Evolutionary conservation across 2,888 invertebrate species (phyloP).

Genomic region (Anorthoa munda): DNA sequence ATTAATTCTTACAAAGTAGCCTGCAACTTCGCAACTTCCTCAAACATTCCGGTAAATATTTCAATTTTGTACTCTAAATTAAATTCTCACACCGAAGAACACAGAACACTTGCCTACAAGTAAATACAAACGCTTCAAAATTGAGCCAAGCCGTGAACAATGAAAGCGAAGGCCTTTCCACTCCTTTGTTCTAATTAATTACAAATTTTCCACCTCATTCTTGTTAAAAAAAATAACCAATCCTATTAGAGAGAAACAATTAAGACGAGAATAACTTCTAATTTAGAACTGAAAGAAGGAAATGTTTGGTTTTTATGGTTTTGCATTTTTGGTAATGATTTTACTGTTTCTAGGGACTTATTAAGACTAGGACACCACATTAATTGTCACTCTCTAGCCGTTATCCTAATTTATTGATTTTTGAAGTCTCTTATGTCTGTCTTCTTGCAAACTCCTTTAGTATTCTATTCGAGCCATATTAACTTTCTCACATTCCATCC

Average conservation of each 20-base stretch:
- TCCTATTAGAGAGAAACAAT: conserved; percentile 53
- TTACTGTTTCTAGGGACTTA: neutral
- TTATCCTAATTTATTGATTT: no score
- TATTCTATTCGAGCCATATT: no score
- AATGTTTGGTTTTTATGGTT: conserved; percentile 8
- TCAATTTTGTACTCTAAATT: conserved; percentile 48
- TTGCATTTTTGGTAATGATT: neutral
- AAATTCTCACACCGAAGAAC: conserved; percentile 39
- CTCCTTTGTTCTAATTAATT: conserved; percentile 62
- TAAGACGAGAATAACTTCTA: conserved; percentile 46
- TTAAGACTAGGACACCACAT: no score
- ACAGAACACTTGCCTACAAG: conserved; percentile 23
- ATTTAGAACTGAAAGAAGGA: conserved; percentile 32
- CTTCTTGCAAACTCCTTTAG: no score
- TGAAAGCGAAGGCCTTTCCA: conserved; percentile 59
- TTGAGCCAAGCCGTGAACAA: conserved; percentile 51
- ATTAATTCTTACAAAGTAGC: conserved; percentile 20
- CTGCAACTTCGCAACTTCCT: conserved; percentile 24
- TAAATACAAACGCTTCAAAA: conserved; percentile 47
- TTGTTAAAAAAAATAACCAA: conserved; percentile 54
- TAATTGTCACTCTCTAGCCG: no score
- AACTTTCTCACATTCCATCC: no score
- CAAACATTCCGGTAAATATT: conserved; percentile 29
- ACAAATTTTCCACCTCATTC: conserved; percentile 63
- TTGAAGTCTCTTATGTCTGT: no score